phyloP scores from a whole-genome alignment of 2,888 invertebrate genomes.

The Ornithoptera alexandrae region DNA sequence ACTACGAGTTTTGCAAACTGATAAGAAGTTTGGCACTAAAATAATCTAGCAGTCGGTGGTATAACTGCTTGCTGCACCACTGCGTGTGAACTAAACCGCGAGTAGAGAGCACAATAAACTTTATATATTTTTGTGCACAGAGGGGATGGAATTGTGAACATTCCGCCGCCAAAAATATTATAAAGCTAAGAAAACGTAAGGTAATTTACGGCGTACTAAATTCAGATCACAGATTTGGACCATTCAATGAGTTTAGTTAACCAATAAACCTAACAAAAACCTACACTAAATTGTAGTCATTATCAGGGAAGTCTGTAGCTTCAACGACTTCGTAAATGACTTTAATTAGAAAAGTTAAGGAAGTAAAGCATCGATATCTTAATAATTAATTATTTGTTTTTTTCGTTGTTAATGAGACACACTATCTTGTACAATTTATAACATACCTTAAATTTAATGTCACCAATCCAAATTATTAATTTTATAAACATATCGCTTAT shows the following conservation, averaged over 20 bases:
- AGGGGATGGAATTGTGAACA: conserved; percentile 43
- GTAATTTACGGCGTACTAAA: neutral
- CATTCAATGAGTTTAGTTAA: neutral
- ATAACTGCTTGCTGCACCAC: conserved; percentile 38
- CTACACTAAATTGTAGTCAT: neutral
- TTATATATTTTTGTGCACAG: conserved; percentile 43
- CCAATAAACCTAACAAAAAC: neutral
- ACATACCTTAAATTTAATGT: neutral
- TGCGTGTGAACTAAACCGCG: conserved; percentile 50
- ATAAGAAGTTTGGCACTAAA: conserved; percentile 2
- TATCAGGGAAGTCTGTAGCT: neutral
- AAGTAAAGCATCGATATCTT: neutral
- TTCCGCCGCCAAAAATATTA: neutral
- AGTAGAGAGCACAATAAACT: conserved; percentile 51
- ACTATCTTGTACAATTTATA: neutral
- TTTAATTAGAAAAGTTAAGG: neutral
- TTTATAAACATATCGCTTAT: too few relatives aligned
- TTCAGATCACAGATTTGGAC: neutral
- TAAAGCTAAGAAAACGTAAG: neutral
- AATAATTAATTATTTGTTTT: neutral
- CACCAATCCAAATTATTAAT: neutral
- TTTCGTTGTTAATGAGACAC: neutral
- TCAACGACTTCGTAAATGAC: neutral
- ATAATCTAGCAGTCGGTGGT: neutral
- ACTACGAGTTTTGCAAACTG: neutral